Evolutionary conservation across 2,888 invertebrate genomes (phyloP), one percentile per base, ranked within the genome.

Genomic region (Tinea pellionella): DNA sequence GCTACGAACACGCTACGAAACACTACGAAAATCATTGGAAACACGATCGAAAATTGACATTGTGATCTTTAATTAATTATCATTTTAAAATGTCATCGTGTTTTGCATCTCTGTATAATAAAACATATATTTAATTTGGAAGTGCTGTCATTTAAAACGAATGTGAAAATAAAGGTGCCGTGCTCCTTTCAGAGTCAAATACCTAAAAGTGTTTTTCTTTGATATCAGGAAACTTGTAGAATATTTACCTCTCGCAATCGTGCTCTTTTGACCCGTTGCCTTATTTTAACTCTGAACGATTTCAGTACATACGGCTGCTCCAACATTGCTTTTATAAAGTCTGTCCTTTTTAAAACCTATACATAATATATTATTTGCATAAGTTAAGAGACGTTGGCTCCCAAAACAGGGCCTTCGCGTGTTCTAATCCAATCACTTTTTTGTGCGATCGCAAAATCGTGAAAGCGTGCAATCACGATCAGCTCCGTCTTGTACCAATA

Each of bases 321-420:
- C 0, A 69, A 64, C 71, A 84, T 78, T 1, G 73, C 77, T 61
- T 80, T 69, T 77, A 87, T 77, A 57, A 87, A 86, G 64, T 85
- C 84, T 1, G 81, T 83, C 61, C 86, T 69, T 9, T 71, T 73
- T 60, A 86, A 69, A 59, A 82, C 77, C 86, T 85, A 47, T 47
- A n/a, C 15, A 47, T 37, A 47, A 47, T n/a, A 47, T 63, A 16
- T 62, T 63, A 7, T 13, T 63, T 15, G 30, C 1, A 29, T 24
- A 60, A 42, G 19, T 43, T 59, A 59, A 32, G 47, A 59, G 43
- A 47, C 43, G 30, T 15, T 41, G 58, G 12, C 15, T 43, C 51
- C 24, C 29, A 24, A 24, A n/a, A n/a, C n/a, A n/a, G n/a, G n/a
- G n/a, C n/a, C n/a, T n/a, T n/a, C n/a, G n/a, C n/a, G n/a, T 59